These are phyloP conservation scores for Flexamia atlantica DNA, from an alignment of 2,888 invertebrate genomes.

Conservation along the genomic window DNA sequence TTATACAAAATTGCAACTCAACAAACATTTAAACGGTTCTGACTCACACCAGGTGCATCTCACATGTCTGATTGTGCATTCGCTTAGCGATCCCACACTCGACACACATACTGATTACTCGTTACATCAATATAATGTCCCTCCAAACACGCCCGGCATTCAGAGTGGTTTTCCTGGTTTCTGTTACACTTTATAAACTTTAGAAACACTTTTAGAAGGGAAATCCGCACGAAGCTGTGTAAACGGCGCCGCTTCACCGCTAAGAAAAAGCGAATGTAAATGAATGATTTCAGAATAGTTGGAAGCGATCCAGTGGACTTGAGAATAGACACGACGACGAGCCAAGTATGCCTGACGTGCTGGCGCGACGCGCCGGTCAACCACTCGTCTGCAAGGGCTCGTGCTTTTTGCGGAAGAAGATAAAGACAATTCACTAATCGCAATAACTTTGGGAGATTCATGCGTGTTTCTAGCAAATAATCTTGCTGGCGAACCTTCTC, in stretches of 20 bases:
- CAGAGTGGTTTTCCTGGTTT: background rate
- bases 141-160: background rate
- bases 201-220: background rate
- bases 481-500: background rate
- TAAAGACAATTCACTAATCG: background rate
- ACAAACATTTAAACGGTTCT: background rate
- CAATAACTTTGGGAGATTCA: background rate
- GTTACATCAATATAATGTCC: background rate
- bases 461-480: background rate
- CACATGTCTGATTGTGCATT: background rate
- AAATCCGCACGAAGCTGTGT: background rate
- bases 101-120: background rate
- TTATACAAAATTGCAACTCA: too few species aligned
- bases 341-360: constrained; percentile 31
- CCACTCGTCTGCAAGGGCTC: constrained; percentile 1
- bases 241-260: background rate
- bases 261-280: constrained; percentile 44
- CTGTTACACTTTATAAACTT: too few species aligned
- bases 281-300: constrained; percentile 54
- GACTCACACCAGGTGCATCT: background rate
- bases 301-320: constrained; percentile 31
- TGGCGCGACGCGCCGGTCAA: constrained; percentile 42
- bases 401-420: background rate
- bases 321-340: constrained; percentile 37
- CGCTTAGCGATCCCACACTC: background rate